phyloP scores from a whole-genome alignment of 2,888 invertebrate genomes.

The Meta bourneti region DNA sequence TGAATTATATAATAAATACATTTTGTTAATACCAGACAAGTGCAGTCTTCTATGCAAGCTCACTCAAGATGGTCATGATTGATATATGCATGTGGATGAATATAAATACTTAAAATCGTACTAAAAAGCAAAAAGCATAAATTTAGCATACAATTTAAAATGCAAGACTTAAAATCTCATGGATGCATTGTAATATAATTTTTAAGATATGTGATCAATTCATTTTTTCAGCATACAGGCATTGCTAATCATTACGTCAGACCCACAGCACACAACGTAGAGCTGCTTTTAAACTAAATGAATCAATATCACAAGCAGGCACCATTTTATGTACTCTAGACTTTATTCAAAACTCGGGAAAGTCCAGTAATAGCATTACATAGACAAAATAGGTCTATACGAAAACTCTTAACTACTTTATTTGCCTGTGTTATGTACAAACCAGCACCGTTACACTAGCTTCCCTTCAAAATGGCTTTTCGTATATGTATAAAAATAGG shows the following conservation, averaged over 20 bases:
- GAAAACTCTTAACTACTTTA: conserved; percentile 63
- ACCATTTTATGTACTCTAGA: conserved; percentile 63
- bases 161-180: neutral
- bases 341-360: conserved; percentile 36
- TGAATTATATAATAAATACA: neutral
- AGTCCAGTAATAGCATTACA: conserved; percentile 49
- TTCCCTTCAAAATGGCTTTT: conserved; percentile 75
- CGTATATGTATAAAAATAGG: conserved; percentile 72
- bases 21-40: neutral
- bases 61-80: neutral
- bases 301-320: conserved; percentile 74
- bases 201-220: conserved; percentile 37
- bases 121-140: neutral
- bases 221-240: neutral
- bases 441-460: conserved; percentile 72
- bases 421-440: conserved; percentile 70
- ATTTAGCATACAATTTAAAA: neutral
- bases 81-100: neutral
- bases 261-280: conserved; percentile 14
- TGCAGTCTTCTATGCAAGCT: neutral
- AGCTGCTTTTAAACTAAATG: conserved; percentile 22
- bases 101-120: neutral
- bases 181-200: neutral
- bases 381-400: conserved; percentile 73
- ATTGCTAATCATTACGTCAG: conserved; percentile 44